Conservation (phyloP, 2,797 vertebrate species). For the Choloepus didactylus region DNA sequence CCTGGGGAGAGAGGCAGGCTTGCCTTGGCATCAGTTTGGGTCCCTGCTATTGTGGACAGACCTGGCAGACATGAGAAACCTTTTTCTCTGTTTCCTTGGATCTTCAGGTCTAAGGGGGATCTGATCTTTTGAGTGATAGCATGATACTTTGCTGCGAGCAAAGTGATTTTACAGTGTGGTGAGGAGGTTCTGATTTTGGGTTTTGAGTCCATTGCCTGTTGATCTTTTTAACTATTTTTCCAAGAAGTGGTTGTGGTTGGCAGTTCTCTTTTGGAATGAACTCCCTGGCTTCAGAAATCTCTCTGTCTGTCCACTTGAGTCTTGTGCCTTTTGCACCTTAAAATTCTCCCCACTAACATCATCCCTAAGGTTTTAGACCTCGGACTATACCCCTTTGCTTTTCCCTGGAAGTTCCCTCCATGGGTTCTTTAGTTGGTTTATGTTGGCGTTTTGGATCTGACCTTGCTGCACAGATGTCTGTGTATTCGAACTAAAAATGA, state of each 20-base stretch:
- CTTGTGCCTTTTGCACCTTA: conserved; percentile 15
- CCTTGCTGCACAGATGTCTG: conserved; percentile 77
- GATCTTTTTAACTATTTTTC: conserved; percentile 64
- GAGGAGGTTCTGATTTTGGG: conserved; percentile 22
- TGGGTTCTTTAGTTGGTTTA: conserved; percentile 52
- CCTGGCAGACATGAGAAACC: conserved; percentile 41
- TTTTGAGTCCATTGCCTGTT: conserved; percentile 46
- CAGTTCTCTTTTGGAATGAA: conserved; percentile 37
- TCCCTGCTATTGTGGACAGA: conserved; percentile 55
- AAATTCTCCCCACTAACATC: background rate
- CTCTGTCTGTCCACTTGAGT: conserved; percentile 14
- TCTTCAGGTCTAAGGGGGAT: background rate
- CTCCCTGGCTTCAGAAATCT: conserved; percentile 34
- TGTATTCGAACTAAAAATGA: conserved; percentile 77
- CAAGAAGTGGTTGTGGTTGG: conserved; percentile 23
- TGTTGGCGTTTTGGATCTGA: conserved; percentile 73
- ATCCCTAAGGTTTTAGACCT: conserved; percentile 27
- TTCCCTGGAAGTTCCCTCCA: conserved; percentile 59
- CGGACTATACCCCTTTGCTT: background rate
- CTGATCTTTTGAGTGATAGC: conserved; percentile 40
- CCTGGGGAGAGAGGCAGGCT: conserved; percentile 59
- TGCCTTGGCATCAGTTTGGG: conserved; percentile 63
- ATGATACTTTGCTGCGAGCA: background rate
- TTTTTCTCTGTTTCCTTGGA: conserved; percentile 46
- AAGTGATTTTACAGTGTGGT: conserved; percentile 33